Conservation (phyloP, 2,113 vertebrate species). For the Aegotheles bennettii region DNA sequence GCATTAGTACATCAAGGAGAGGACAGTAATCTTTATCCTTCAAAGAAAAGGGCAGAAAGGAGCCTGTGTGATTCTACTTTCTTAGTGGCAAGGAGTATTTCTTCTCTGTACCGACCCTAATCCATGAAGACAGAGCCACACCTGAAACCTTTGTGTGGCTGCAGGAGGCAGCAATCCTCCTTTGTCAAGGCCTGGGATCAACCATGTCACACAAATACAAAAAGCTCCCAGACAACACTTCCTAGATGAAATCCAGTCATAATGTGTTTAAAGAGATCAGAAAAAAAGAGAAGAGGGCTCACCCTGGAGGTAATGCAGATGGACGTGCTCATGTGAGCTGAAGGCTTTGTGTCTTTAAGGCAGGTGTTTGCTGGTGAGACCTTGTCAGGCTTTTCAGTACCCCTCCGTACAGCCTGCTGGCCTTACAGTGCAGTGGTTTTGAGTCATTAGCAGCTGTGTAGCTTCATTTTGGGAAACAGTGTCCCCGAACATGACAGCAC, state of each 20-base stretch:
- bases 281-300: not conserved
- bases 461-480: not conserved
- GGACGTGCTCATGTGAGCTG: rapidly evolving
- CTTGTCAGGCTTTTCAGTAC: not conserved
- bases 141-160: rapidly evolving
- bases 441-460: not conserved
- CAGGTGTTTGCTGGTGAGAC: not conserved
- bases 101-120: not conserved
- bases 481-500: not conserved
- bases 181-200: not conserved
- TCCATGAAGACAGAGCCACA: not conserved
- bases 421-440: not conserved
- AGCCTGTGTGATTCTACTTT: not conserved
- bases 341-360: not conserved
- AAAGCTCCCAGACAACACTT: not conserved
- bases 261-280: not conserved
- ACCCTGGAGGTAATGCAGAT: rapidly evolving
- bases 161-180: not conserved
- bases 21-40: not conserved
- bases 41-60: not conserved
- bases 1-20: not conserved
- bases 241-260: not conserved
- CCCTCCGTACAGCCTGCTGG: rapidly evolving
- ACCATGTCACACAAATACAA: not conserved
- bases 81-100: not conserved